Conservation (phyloP, 2,113 vertebrate genomes). For the Reinhardtius hippoglossoides region DNA sequence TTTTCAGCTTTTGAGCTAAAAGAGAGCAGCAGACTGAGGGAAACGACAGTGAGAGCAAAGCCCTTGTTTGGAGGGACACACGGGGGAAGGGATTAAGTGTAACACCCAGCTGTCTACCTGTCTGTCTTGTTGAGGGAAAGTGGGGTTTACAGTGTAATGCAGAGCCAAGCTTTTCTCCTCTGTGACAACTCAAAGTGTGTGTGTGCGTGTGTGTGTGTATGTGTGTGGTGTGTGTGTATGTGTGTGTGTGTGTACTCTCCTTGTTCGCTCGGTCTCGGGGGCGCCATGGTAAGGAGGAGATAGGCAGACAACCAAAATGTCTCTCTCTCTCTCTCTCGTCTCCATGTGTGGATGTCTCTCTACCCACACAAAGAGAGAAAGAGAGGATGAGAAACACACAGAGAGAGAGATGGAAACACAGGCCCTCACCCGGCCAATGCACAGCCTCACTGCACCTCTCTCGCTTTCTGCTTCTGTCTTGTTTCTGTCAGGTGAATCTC, state of each 20-base stretch:
- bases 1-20: constrained; percentile 17
- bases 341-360: constrained; percentile 56
- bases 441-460: constrained; percentile 16
- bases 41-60: constrained; percentile 52
- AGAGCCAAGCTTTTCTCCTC: constrained; percentile 66
- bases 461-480: constrained; percentile 20
- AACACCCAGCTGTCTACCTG: constrained; percentile 74
- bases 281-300: constrained; percentile 70
- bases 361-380: constrained; percentile 49
- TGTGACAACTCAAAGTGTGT: constrained; percentile 24
- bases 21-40: constrained; percentile 52
- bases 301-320: constrained; percentile 73
- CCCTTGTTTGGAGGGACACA: constrained; percentile 56
- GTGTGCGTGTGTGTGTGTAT: constrained; percentile 45
- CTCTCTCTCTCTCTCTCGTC: constrained; percentile 37
- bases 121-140: constrained; percentile 68
- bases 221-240: background rate
- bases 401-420: constrained; percentile 11
- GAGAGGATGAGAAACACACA: constrained; percentile 28
- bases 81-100: constrained; percentile 68
- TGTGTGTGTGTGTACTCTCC: constrained; percentile 12
- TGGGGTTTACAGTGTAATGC: constrained; percentile 60
- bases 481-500: constrained; percentile 42
- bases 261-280: constrained; percentile 66
- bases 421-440: constrained; percentile 21